Evolutionary conservation across 1,140 invertebrate species (phyloP).

Genomic region (Aradophagus sp.): DNA sequence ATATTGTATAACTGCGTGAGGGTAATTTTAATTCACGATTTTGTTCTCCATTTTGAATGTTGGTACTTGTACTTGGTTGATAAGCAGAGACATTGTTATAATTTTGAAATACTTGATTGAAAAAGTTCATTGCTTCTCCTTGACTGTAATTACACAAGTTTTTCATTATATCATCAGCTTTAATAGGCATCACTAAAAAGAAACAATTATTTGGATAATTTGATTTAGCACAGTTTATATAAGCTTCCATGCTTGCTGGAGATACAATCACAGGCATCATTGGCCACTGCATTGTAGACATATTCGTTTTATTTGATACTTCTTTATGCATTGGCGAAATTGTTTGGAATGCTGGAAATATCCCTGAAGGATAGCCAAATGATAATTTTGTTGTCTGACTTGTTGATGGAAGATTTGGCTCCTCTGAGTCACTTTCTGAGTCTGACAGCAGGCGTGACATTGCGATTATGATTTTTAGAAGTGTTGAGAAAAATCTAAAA

Average conservation of each 20-base stretch:
- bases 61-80: too few relatives aligned
- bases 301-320: not conserved
- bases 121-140: too few relatives aligned
- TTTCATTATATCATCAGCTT: too few relatives aligned
- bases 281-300: not conserved
- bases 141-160: too few relatives aligned
- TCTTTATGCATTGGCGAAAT: not conserved
- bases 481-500: not conserved
- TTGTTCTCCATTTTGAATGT: too few relatives aligned
- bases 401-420: not conserved
- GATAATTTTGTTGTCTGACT: not conserved
- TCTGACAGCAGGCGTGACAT: conserved; percentile 23
- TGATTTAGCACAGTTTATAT: not conserved
- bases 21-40: too few relatives aligned
- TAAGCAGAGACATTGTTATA: too few relatives aligned
- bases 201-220: too few relatives aligned
- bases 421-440: conserved; percentile 13
- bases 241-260: too few relatives aligned
- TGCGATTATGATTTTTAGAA: not conserved
- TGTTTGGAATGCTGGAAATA: not conserved
- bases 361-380: not conserved
- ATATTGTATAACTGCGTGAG: conserved; percentile 5
- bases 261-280: conserved; percentile 10
- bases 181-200: too few relatives aligned
- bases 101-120: too few relatives aligned